Evolutionary conservation across 2,888 invertebrate species (phyloP), one percentile per base, ranked within the genome.

Genomic region (Pristionchus maxplancki): DNA sequence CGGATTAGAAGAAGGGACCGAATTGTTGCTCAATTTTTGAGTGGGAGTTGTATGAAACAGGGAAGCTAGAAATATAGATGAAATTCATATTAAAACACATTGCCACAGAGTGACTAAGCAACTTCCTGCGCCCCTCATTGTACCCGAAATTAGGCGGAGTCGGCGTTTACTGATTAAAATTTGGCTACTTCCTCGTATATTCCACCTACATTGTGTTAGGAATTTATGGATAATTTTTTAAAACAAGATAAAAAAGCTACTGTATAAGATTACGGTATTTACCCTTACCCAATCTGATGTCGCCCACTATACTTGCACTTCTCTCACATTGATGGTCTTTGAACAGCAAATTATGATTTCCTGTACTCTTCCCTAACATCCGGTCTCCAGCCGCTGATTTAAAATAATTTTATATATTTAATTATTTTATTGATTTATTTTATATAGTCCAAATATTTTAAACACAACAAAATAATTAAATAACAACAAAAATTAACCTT

Each of bases 11-110:
- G 31, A 5, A 71, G 37, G 3, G 17, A 9, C n/a, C 2, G 37
- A 71, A 31, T 67, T 67, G 64, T 67, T 67, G 58, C 58, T 8
- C n/a, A n/a, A n/a, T n/a, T n/a, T n/a, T n/a, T n/a, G n/a, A n/a
- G 20, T 58, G 24, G n/a, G n/a, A 58, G 20, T n/a, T 58, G 3
- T 58, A 24, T 58, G n/a, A 58, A 58, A 8, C 6, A 44, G 44
- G 44, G 44, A 44, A 44, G 44, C 6, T n/a, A n/a, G n/a, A n/a
- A n/a, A n/a, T n/a, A n/a, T n/a, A n/a, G n/a, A n/a, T n/a, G n/a
- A n/a, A n/a, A n/a, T n/a, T n/a, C n/a, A n/a, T n/a, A n/a, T n/a
- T n/a, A n/a, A n/a, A n/a, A n/a, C n/a, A n/a, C n/a, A n/a, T n/a
- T n/a, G n/a, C n/a, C n/a, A n/a, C n/a, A n/a, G n/a, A n/a, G n/a